Base-by-base conservation (phyloP, 1,140 invertebrate genomes). In the Hetaerina americana region DNA sequence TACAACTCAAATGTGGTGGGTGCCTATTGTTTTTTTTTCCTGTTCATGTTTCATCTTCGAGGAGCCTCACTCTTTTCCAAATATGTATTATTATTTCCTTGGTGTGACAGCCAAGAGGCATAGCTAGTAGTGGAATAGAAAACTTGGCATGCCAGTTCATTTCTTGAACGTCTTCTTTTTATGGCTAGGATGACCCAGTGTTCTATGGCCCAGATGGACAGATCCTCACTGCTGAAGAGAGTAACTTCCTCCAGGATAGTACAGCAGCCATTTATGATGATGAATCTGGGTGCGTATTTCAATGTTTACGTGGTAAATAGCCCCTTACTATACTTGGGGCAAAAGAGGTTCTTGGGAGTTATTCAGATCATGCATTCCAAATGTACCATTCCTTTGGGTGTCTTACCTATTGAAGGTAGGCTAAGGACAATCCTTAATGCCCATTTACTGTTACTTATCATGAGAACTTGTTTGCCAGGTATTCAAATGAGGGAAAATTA, bases 201-300 rank as follows among this genome's bases (percentile, higher is more conserved):
- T 83, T 84, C 66, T 85, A 84, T 75, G 81, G 82, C 5, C 80
- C 82, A 5, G 81, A 84, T 77, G 84, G 84, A 0, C 77, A 79
- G 70, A 78, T 81, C 74, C 75, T 84, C 6, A 83, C 84, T 3
- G 79, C 78, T 66, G 84, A 84, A 77, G 84, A 85, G 77, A 81
- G 77, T 10, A 78, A 80, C 69, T 85, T 85, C 75, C 74, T 85
- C 0, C 78, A 81, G 27, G 76, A 76, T 26, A 75, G 75, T 12
- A 57, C 22, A 18, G 40, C 40, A 5, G 40, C 40, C 15, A 57
- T 57, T 5, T 24, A 27, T 71, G 26, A 69, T 27, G 68, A 69
- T 27, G 68, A 69, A n/a, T 66, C 22, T 12, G 66, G 66, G 66
- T 66, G 26, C 22, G 66, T 5, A 66, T 5, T n/a, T n/a, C n/a